Conservation (phyloP, 2,797 vertebrate species). For the Australoheros facetus region DNA sequence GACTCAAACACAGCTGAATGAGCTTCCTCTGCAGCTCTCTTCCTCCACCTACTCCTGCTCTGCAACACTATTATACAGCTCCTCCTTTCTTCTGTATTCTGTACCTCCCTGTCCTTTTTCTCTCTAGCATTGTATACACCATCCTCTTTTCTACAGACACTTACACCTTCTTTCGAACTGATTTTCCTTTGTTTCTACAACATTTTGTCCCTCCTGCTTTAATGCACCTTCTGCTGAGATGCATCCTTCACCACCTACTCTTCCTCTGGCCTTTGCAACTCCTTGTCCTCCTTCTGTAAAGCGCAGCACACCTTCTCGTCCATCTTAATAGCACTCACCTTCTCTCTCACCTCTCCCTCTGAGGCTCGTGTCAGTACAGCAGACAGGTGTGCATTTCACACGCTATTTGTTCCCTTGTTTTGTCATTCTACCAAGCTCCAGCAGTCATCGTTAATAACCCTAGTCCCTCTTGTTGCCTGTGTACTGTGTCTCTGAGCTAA, state of each 20-base stretch:
- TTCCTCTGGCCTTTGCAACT: constrained; percentile 12
- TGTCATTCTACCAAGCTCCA: constrained; percentile 63
- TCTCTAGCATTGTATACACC: constrained; percentile 22
- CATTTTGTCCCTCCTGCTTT: not conserved
- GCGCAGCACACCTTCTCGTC: constrained; percentile 21
- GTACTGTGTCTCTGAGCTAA: constrained; percentile 59
- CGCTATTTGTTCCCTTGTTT: constrained; percentile 70
- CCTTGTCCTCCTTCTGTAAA: not conserved
- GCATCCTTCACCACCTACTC: not conserved
- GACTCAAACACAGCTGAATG: constrained; percentile 51
- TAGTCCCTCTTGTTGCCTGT: constrained; percentile 45
- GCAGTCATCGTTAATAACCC: constrained; percentile 74
- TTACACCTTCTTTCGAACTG: constrained; percentile 24
- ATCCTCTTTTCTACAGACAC: constrained; percentile 26
- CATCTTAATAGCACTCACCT: constrained; percentile 50
- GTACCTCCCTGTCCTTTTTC: constrained; percentile 20
- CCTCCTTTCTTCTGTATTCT: constrained; percentile 40
- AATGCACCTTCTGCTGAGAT: not conserved
- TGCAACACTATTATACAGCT: constrained; percentile 38
- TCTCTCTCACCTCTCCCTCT: constrained; percentile 37
- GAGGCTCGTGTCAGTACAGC: constrained; percentile 38
- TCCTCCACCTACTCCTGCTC: constrained; percentile 63
- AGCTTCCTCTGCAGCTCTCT: constrained; percentile 56
- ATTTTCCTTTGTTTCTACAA: constrained; percentile 24
- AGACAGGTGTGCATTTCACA: constrained; percentile 72